phyloP scores from a whole-genome alignment of 2,113 vertebrate species.

The Zeus faber region DNA sequence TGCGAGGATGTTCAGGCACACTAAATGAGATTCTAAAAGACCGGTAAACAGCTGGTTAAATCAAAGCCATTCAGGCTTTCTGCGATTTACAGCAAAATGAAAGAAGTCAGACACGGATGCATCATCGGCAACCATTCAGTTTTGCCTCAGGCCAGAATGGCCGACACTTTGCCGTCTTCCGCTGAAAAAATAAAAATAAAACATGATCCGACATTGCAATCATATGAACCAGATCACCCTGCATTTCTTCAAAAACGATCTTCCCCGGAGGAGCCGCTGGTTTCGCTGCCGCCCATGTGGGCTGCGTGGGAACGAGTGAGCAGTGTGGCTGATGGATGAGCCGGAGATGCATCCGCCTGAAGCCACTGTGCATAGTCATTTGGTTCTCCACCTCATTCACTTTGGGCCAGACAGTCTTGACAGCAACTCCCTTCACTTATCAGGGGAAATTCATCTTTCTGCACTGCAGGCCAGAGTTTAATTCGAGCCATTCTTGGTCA shows the following conservation, averaged over 20 bases:
- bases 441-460: conserved; percentile 47
- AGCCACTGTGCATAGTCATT: conserved; percentile 50
- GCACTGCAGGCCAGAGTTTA: too few species aligned
- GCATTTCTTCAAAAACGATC: not conserved
- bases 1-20: too few species aligned
- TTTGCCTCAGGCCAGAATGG: too few species aligned
- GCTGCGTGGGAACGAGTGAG: conserved; percentile 17
- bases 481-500: too few species aligned
- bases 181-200: not conserved
- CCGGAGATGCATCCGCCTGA: conserved; percentile 30
- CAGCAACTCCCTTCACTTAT: conserved; percentile 50
- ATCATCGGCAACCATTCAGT: not conserved
- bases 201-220: not conserved
- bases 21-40: too few species aligned
- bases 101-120: not conserved
- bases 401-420: conserved; percentile 46
- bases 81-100: too few species aligned
- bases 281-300: conserved; percentile 7
- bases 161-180: not conserved
- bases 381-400: conserved; percentile 49
- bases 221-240: too few species aligned
- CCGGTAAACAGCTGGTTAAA: too few species aligned
- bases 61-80: too few species aligned
- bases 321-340: conserved; percentile 46
- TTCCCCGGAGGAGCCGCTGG: not conserved